Evolutionary conservation across 1,140 invertebrate genomes (phyloP).

Genomic region (Zaprionus gabonicus): DNA sequence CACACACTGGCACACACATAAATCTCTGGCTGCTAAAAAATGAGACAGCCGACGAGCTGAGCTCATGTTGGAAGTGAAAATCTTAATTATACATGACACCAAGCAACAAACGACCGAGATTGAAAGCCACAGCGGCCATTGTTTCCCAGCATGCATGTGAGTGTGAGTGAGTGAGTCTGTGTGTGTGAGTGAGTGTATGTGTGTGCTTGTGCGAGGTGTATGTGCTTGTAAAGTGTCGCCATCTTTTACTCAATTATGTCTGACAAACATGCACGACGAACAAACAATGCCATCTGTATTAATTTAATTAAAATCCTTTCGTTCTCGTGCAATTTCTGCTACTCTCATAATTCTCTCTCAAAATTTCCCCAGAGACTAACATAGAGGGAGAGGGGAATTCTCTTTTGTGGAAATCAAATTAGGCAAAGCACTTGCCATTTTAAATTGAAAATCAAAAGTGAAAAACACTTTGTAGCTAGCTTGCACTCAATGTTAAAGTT

Average conservation of each 20-base stretch:
- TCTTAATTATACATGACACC: constrained; percentile 82
- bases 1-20: constrained; percentile 43
- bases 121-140: constrained; percentile 65
- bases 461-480: background rate
- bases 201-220: constrained; percentile 7
- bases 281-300: constrained; percentile 73
- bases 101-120: constrained; percentile 54
- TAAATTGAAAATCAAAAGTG: background rate
- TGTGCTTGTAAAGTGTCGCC: constrained; percentile 65
- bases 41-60: constrained; percentile 46
- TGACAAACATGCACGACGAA: constrained; percentile 44
- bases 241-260: constrained; percentile 79
- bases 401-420: background rate
- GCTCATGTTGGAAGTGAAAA: constrained; percentile 73
- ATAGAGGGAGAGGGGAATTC: background rate
- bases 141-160: constrained; percentile 40
- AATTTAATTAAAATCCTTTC: constrained; percentile 82
- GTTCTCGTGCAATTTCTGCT: constrained; percentile 49
- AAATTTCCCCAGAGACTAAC: background rate
- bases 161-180: constrained; percentile 8
- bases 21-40: constrained; percentile 50
- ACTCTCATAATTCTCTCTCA: constrained; percentile 12
- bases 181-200: constrained; percentile 15
- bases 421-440: background rate
- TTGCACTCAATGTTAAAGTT: background rate